Conservation (phyloP, 2,113 vertebrate genomes). For the Pseudorectes ferrugineus region DNA sequence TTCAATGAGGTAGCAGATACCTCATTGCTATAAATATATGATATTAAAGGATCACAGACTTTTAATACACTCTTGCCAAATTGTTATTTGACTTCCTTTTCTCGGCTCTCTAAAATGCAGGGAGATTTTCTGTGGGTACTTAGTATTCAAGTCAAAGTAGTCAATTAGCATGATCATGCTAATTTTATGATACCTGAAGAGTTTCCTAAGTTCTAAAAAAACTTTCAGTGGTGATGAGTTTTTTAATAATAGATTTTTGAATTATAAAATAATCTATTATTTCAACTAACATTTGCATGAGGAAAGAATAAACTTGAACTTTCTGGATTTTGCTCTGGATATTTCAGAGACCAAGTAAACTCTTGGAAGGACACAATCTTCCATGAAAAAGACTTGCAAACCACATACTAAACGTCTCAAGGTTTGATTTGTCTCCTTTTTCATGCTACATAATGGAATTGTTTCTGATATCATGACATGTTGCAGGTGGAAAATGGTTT, state of each 20-base stretch:
- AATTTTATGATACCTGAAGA: background rate
- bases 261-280: background rate
- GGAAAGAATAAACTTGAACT: background rate
- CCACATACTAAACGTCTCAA: background rate
- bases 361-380: background rate
- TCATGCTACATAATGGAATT: background rate
- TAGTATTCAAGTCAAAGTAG: background rate
- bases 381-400: background rate
- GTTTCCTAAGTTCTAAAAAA: background rate
- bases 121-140: background rate
- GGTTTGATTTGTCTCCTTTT: background rate
- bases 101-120: background rate
- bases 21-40: background rate
- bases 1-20: background rate
- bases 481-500: background rate
- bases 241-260: background rate
- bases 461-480: background rate
- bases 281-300: background rate
- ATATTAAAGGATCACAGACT: background rate
- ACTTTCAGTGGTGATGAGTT: background rate
- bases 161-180: background rate
- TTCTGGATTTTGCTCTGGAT: background rate
- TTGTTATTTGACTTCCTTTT: background rate
- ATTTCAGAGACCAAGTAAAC: background rate
- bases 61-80: background rate